Conservation (phyloP, 2,888 invertebrate genomes). For the Nebria salina region DNA sequence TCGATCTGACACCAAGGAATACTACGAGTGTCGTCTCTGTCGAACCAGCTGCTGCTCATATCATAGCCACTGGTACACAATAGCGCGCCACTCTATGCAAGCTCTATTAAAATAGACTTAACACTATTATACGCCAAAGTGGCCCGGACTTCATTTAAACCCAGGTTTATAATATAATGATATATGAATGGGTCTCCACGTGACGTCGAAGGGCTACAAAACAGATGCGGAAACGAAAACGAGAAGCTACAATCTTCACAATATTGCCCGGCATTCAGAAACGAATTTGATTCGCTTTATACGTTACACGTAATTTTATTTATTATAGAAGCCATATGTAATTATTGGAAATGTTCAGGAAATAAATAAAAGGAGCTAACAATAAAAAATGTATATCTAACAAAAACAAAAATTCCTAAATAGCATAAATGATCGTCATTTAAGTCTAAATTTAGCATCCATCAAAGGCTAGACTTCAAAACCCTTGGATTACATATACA, state of each 20-base stretch:
- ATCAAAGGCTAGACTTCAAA: not conserved
- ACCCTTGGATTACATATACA: constrained; percentile 16
- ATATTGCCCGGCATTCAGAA: not conserved
- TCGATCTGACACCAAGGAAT: constrained; percentile 49
- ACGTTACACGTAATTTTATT: too few species aligned
- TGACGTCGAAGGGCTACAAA: not conserved
- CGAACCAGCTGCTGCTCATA: constrained; percentile 60
- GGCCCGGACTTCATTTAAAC: constrained; percentile 62
- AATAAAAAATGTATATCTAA: too few species aligned
- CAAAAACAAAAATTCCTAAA: too few species aligned
- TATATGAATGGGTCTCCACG: constrained; percentile 53
- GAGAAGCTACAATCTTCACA: not conserved
- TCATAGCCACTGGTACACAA: constrained; percentile 56
- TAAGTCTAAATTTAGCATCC: not conserved
- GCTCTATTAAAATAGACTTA: constrained; percentile 62
- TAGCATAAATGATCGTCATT: not conserved
- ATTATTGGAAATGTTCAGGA: too few species aligned
- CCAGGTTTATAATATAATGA: constrained; percentile 57
- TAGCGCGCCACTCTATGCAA: constrained; percentile 57
- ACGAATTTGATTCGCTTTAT: not conserved
- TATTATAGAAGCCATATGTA: too few species aligned
- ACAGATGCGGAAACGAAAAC: not conserved
- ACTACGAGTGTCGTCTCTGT: constrained; percentile 51
- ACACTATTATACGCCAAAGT: constrained; percentile 59
- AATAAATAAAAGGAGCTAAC: too few species aligned